These are phyloP conservation scores for Parauchenoglanis ngamensis DNA, from an alignment of 2,797 vertebrate species.

Conservation along the genomic window DNA sequence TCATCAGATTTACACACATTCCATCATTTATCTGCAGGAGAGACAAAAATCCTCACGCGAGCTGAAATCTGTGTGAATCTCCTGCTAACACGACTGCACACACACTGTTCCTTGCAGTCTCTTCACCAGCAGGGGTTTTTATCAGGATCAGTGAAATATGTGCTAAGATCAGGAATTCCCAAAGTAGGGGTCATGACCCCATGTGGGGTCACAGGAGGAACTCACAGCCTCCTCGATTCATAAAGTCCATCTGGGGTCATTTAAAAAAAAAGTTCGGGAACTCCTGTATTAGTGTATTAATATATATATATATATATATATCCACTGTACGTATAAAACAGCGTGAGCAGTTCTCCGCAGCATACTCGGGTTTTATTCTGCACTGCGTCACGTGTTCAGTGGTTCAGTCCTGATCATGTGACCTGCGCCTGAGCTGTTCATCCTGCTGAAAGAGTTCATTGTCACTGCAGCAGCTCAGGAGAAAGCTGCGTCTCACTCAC, in stretches of 20 bases:
- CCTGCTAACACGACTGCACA: not conserved
- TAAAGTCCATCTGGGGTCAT: not conserved
- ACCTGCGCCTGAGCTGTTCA: not conserved
- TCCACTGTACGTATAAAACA: too few species aligned
- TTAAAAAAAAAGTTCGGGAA: not conserved
- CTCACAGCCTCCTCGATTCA: not conserved
- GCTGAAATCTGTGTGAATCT: not conserved
- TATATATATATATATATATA: too few species aligned
- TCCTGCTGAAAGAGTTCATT: constrained; percentile 20
- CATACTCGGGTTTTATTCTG: not conserved
- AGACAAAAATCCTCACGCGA: not conserved
- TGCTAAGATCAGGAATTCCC: not conserved
- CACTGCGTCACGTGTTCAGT: not conserved
- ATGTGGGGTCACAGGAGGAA: not conserved
- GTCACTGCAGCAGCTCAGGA: not conserved
- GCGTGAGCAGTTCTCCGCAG: not conserved
- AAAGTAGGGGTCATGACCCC: not conserved
- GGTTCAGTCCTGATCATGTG: not conserved
- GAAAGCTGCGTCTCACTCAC: constrained; percentile 20
- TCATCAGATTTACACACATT: not conserved
- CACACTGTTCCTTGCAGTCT: not conserved
- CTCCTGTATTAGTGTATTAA: too few species aligned
- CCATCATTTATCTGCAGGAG: not conserved
- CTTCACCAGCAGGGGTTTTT: not conserved
- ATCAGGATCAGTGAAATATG: not conserved